Evolutionary conservation across 2,113 vertebrate genomes (phyloP).

Genomic region (Lanius ludovicianus): DNA sequence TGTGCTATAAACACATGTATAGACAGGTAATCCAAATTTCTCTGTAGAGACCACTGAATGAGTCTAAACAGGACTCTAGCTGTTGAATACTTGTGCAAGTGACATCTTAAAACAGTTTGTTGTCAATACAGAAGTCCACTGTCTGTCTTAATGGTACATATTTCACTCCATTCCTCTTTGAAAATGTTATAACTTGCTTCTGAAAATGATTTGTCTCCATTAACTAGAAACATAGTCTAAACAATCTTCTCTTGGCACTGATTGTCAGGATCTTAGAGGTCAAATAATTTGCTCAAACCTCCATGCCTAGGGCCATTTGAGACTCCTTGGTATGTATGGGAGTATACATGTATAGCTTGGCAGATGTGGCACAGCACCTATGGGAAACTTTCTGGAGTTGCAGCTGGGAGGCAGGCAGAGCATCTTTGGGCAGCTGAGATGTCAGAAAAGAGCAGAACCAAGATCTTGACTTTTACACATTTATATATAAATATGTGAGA

Average conservation of each 20-base stretch:
- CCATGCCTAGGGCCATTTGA: neutral
- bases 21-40: neutral
- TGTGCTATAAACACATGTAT: neutral
- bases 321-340: neutral
- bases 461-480: rapidly evolving
- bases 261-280: neutral
- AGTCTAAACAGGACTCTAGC: neutral
- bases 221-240: neutral
- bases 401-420: neutral
- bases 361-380: neutral
- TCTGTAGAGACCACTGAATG: neutral
- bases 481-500: neutral
- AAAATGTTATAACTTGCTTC: neutral
- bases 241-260: neutral
- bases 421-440: neutral
- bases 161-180: neutral
- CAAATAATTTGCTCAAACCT: neutral
- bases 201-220: neutral
- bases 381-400: neutral
- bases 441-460: neutral
- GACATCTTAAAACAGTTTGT: neutral
- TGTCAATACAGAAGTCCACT: neutral
- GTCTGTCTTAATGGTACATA: neutral
- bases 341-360: neutral
- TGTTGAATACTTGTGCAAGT: neutral